phyloP scores from a whole-genome alignment of 35 echinoderm and acorn worm species.

The Acanthaster planci region DNA sequence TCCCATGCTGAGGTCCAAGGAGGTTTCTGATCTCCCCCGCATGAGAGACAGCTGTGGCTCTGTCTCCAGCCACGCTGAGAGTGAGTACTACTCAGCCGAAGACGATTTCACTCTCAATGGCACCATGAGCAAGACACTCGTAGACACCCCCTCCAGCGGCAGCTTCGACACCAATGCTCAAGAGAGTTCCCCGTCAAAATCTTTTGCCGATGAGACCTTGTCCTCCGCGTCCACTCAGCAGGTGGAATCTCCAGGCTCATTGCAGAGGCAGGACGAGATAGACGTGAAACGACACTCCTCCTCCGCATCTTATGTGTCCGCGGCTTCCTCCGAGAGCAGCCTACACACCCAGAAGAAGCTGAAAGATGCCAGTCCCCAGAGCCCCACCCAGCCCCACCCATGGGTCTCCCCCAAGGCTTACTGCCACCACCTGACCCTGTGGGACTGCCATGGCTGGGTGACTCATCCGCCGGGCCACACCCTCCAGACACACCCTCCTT shows the following conservation, averaged over 20 bases:
- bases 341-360: background rate
- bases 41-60: conserved; percentile 16
- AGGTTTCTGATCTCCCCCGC: conserved; percentile 9
- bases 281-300: conserved; percentile 31
- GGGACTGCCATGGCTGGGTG: conserved; percentile 24
- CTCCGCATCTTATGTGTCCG: conserved; percentile 48
- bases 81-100: conserved; percentile 92
- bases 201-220: conserved; percentile 10
- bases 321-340: conserved; percentile 57
- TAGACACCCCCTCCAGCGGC: background rate
- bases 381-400: background rate
- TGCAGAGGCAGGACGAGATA: background rate
- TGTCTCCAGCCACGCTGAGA: conserved; percentile 63
- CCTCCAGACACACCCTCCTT: conserved; percentile 32
- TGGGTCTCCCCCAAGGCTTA: conserved; percentile 9
- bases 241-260: conserved; percentile 28
- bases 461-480: conserved; percentile 15
- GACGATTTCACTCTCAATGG: conserved; percentile 32
- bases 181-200: conserved; percentile 25
- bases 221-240: conserved; percentile 24
- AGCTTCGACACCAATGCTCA: conserved; percentile 1
- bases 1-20: conserved; percentile 1
- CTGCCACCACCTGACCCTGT: conserved; percentile 18
- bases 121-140: background rate
- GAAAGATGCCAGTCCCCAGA: background rate